phyloP scores from a whole-genome alignment of 1,140 invertebrate genomes.

The Meloidogyne exigua region DNA sequence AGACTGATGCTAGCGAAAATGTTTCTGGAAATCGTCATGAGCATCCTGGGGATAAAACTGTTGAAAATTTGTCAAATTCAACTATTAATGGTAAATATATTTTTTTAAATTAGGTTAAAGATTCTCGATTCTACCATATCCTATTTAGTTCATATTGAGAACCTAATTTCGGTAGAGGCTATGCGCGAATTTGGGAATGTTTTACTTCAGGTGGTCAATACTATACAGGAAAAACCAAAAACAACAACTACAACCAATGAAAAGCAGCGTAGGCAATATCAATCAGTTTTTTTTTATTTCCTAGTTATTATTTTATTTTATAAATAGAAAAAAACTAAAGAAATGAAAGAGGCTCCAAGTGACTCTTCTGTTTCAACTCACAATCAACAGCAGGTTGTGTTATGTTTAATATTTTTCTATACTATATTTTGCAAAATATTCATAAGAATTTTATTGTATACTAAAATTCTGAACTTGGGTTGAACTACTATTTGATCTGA shows the following conservation, averaged over 20 bases:
- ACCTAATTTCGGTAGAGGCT: conserved; percentile 2
- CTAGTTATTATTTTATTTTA: neutral
- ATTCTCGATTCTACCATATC: neutral
- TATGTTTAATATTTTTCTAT: neutral
- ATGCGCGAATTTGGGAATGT: conserved; percentile 7
- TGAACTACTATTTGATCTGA: too few species aligned
- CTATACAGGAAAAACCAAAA: neutral
- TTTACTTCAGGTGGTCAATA: neutral
- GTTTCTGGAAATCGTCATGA: neutral
- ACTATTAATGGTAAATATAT: neutral
- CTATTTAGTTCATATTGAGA: conserved; percentile 9
- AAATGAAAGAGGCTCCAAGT: too few species aligned
- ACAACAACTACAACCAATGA: neutral
- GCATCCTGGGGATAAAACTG: neutral
- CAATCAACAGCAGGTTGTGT: neutral
- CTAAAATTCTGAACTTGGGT: too few species aligned
- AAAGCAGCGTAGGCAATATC: neutral
- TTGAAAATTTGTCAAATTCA: neutral
- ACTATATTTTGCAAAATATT: neutral
- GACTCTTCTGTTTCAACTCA: neutral
- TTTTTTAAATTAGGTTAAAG: neutral
- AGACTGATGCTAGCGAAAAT: neutral
- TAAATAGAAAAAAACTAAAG: too few species aligned
- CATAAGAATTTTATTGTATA: too few species aligned
- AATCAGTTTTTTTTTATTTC: neutral